A percentile compares a stretch with the other conserved stretches of the same genome.
These are phyloP conservation scores for Timema cristinae DNA, from an alignment of 2,888 invertebrate species.

Conservation along the genomic window DNA sequence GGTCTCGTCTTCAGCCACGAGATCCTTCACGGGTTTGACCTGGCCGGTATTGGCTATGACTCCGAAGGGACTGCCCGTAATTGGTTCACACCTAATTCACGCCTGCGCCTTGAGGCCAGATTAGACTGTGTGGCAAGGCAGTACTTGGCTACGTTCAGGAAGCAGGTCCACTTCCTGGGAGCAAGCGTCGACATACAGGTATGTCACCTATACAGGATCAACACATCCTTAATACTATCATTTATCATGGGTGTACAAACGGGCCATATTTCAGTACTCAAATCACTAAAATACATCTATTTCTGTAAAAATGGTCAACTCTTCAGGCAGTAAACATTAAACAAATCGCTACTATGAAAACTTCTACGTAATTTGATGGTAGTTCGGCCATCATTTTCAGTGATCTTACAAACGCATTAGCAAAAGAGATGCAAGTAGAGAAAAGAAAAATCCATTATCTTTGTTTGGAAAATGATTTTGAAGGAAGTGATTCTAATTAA, in stretches of 20 bases:
- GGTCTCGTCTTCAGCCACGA: slow-evolving; percentile 51
- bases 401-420: too few species aligned
- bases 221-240: background rate
- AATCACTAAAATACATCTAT: too few species aligned
- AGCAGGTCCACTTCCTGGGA: slow-evolving; percentile 46
- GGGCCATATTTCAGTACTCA: too few species aligned
- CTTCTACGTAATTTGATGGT: too few species aligned
- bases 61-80: slow-evolving; percentile 42
- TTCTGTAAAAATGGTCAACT: too few species aligned
- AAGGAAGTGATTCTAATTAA: too few species aligned
- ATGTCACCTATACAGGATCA: background rate
- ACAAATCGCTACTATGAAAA: too few species aligned
- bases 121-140: slow-evolving; percentile 48
- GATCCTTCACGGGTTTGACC: slow-evolving; percentile 50
- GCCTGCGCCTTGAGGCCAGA: slow-evolving; percentile 45
- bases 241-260: background rate
- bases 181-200: slow-evolving; percentile 48
- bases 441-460: too few species aligned
- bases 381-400: too few species aligned
- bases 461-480: too few species aligned
- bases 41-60: slow-evolving; percentile 40
- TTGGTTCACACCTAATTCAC: slow-evolving; percentile 46
- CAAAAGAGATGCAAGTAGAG: too few species aligned
- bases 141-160: slow-evolving; percentile 46
- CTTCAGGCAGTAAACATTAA: too few species aligned